Evolutionary conservation across 2,113 vertebrate species (phyloP).

Genomic region (Callithrix jacchus): DNA sequence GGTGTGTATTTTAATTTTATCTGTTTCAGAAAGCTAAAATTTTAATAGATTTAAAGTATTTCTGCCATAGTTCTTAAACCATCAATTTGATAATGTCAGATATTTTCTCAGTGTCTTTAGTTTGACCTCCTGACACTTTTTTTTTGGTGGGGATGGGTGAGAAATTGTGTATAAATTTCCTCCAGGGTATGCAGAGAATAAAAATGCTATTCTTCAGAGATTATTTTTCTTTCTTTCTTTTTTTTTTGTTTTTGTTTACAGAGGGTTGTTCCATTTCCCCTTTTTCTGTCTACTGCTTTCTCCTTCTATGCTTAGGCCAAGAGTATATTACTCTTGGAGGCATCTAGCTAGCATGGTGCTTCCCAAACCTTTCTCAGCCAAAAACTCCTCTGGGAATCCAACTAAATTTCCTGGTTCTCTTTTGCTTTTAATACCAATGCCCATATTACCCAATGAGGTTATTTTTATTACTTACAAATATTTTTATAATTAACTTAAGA

Average conservation of each 20-base stretch:
- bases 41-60: conserved; percentile 63
- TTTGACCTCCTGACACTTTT: neutral
- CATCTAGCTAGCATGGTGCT: neutral
- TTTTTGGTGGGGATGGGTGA: neutral
- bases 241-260: conserved; percentile 6
- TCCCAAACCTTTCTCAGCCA: conserved; percentile 52
- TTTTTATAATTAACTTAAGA: conserved; percentile 73
- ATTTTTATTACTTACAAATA: conserved; percentile 74
- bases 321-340: conserved; percentile 59
- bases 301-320: conserved; percentile 34
- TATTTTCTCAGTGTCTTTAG: conserved; percentile 25
- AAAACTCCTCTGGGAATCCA: conserved; percentile 59
- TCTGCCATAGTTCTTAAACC: conserved; percentile 1
- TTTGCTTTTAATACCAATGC: conserved; percentile 58
- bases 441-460: conserved; percentile 53
- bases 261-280: conserved; percentile 17
- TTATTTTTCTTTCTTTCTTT: neutral
- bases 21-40: conserved; percentile 42
- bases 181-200: conserved; percentile 3
- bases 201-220: conserved; percentile 55
- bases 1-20: conserved; percentile 2
- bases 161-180: conserved; percentile 35
- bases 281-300: conserved; percentile 22
- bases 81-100: conserved; percentile 34
- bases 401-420: conserved; percentile 64